Evolutionary conservation across 2,888 invertebrate species (phyloP).

Genomic region (Podabrus alpinus): DNA sequence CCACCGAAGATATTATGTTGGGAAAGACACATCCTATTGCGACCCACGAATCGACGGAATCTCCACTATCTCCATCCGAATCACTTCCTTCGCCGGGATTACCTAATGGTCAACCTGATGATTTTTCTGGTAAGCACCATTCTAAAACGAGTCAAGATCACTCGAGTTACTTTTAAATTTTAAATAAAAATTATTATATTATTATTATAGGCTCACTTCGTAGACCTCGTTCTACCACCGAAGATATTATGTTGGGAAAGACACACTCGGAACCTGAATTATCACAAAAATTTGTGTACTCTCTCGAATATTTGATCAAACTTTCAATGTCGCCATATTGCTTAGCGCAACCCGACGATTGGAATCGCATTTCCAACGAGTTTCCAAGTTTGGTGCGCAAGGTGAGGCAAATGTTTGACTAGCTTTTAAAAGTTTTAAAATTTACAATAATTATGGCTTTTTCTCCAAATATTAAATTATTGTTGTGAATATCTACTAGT

Average conservation of each 20-base stretch:
- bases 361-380: conserved; percentile 59
- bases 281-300: conserved; percentile 38
- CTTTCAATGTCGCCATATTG: conserved; percentile 62
- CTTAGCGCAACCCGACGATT: conserved; percentile 58
- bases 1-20: conserved; percentile 49
- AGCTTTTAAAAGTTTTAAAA: too few relatives aligned
- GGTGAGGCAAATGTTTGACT: conserved; percentile 43
- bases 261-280: conserved; percentile 32
- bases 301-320: conserved; percentile 58
- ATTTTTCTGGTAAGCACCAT: conserved; percentile 5
- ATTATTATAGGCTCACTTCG: conserved; percentile 41
- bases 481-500: too few relatives aligned
- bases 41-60: conserved; percentile 40
- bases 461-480: too few relatives aligned
- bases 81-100: conserved; percentile 47
- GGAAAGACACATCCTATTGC: conserved; percentile 49
- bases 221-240: conserved; percentile 48
- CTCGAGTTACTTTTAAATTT: background rate
- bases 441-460: too few relatives aligned
- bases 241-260: conserved; percentile 49
- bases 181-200: too few relatives aligned
- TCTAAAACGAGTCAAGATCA: background rate
- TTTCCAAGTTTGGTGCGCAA: conserved; percentile 60
- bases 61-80: conserved; percentile 49
- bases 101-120: conserved; percentile 39